Conservation (phyloP, 2,888 invertebrate genomes). For the Drosophila anomelani region DNA sequence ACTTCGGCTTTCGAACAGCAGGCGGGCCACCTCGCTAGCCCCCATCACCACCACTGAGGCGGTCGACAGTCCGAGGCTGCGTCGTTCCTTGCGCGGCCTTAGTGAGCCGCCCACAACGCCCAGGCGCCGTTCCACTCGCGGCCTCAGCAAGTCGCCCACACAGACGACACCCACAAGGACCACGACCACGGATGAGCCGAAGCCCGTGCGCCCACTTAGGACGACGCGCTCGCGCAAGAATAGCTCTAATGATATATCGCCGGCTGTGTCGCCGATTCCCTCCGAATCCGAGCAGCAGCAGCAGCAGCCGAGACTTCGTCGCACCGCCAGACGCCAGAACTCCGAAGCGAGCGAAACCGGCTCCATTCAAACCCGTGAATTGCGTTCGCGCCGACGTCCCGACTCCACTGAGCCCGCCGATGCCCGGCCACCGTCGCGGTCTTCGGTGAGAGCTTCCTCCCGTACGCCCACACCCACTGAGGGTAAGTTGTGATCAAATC, state of each 20-base stretch:
- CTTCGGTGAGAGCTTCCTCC: not conserved
- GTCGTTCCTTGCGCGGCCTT: slow-evolving; percentile 2
- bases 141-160: not conserved
- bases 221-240: not conserved
- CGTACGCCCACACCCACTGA: no score
- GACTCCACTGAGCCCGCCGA: slow-evolving; percentile 4
- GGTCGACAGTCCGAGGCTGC: not conserved
- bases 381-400: slow-evolving; percentile 21
- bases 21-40: slow-evolving; percentile 15
- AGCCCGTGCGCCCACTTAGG: not conserved
- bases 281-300: not conserved
- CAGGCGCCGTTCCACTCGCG: not conserved
- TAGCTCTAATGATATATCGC: not conserved
- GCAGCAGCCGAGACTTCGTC: slow-evolving; percentile 1
- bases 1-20: not conserved
- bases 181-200: not conserved
- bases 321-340: not conserved
- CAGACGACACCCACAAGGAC: not conserved
- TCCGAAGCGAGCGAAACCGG: not conserved
- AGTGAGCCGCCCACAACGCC: slow-evolving; percentile 41
- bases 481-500: no score
- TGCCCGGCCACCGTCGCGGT: not conserved
- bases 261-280: not conserved
- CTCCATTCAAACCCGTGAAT: not conserved
- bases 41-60: not conserved